Evolutionary conservation across 2,888 invertebrate genomes (phyloP).

Genomic region (Tortrix viridana): DNA sequence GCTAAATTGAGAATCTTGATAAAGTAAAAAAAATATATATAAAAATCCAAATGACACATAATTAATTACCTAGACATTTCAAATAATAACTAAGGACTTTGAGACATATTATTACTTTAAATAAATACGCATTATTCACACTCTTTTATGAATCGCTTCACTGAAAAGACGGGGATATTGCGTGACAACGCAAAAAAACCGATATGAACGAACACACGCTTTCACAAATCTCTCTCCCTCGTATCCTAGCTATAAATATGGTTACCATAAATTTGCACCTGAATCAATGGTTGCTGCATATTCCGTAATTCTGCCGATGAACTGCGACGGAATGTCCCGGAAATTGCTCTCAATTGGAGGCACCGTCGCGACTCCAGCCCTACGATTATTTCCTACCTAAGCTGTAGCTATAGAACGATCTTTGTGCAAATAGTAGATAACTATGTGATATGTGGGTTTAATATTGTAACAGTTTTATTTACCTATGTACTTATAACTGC

Average conservation of each 20-base stretch:
- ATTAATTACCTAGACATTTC: too few relatives aligned
- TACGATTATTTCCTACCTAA: background rate
- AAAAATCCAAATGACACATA: too few relatives aligned
- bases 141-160: too few relatives aligned
- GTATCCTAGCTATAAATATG: conserved; percentile 14
- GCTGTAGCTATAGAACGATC: background rate
- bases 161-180: too few relatives aligned
- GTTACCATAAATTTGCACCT: conserved; percentile 42
- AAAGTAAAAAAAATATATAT: too few relatives aligned
- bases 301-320: conserved; percentile 51
- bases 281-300: conserved; percentile 40
- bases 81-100: too few relatives aligned
- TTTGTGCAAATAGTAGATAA: background rate
- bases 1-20: too few relatives aligned
- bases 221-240: background rate
- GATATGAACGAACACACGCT: too few relatives aligned
- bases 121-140: too few relatives aligned
- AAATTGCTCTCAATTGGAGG: conserved; percentile 66
- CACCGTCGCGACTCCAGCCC: conserved; percentile 39
- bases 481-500: too few relatives aligned
- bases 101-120: too few relatives aligned
- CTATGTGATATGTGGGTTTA: background rate
- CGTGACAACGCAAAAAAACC: too few relatives aligned
- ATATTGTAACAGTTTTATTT: background rate
- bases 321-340: conserved; percentile 53